Conservation (phyloP, 2,797 vertebrate species). For the Antrozous pallidus region DNA sequence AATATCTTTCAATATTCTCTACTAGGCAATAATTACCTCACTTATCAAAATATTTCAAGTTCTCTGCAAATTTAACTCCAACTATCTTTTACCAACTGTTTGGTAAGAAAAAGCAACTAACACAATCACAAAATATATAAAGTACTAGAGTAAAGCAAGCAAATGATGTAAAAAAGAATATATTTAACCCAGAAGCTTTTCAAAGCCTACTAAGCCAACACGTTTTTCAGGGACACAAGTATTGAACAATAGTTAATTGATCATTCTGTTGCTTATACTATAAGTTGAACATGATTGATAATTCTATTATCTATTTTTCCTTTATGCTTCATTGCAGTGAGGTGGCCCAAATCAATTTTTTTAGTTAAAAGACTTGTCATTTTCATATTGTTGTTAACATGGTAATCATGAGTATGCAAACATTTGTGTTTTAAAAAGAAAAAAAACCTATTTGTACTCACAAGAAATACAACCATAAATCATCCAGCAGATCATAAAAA, state of each 20-base stretch:
- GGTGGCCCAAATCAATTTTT: background rate
- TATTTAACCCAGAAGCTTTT: constrained; percentile 48
- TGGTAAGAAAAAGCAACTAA: background rate
- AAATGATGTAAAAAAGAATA: background rate
- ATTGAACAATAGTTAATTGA: background rate
- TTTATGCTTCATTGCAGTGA: background rate
- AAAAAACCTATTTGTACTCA: constrained; percentile 84
- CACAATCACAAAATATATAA: background rate
- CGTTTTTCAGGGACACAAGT: background rate
- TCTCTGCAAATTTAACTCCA: background rate
- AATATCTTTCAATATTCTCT: constrained; percentile 15
- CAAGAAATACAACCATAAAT: constrained; percentile 98
- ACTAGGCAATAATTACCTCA: background rate
- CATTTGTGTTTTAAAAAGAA: constrained; percentile 48
- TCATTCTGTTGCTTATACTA: background rate
- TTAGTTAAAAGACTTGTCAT: constrained; percentile 17
- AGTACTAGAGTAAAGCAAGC: background rate
- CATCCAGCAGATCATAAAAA: constrained; percentile 99
- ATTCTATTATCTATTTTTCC: background rate
- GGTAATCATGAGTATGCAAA: constrained; percentile 18
- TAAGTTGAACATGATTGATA: background rate
- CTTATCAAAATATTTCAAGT: constrained; percentile 37
- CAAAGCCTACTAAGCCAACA: constrained; percentile 38
- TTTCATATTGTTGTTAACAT: background rate
- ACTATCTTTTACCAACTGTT: background rate